phyloP scores from a whole-genome alignment of 2,888 invertebrate genomes.

The Scaptomyza cyrtandrae region DNA sequence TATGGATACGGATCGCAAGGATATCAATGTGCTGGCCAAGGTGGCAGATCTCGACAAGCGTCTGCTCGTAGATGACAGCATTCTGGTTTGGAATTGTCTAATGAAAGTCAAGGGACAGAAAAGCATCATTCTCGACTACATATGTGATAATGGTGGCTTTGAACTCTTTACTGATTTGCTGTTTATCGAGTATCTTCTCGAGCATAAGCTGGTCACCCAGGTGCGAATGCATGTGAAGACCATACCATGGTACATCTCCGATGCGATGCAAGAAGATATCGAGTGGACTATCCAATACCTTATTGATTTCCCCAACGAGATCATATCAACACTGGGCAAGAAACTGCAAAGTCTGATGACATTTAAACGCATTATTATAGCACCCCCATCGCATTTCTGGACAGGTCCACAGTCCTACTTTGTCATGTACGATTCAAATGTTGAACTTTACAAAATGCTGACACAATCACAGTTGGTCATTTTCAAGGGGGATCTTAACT shows the following conservation, averaged over 20 bases:
- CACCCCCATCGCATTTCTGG: slow-evolving; percentile 91
- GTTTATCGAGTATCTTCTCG: slow-evolving; percentile 92
- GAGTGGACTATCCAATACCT: slow-evolving; percentile 87
- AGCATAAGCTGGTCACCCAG: slow-evolving; percentile 86
- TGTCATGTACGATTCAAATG: slow-evolving; percentile 89
- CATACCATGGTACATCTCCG: slow-evolving; percentile 98
- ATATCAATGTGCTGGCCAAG: slow-evolving; percentile 44
- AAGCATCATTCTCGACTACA: slow-evolving; percentile 88
- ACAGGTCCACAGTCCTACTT: slow-evolving; percentile 92
- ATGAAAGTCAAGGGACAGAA: slow-evolving; percentile 44
- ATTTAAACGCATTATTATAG: slow-evolving; percentile 83
- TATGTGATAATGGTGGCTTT: slow-evolving; percentile 97
- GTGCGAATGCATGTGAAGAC: slow-evolving; percentile 93
- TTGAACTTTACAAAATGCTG: slow-evolving; percentile 89
- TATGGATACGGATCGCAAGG: rapidly evolving
- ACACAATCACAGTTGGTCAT: slow-evolving; percentile 88
- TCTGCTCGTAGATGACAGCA: slow-evolving; percentile 88
- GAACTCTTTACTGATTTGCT: slow-evolving; percentile 96
- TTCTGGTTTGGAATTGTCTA: slow-evolving; percentile 86
- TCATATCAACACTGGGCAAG: slow-evolving; percentile 84
- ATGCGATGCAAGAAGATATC: slow-evolving; percentile 91
- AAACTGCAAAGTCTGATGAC: slow-evolving; percentile 87
- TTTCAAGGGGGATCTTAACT: slow-evolving; percentile 98
- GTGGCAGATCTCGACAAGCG: slow-evolving; percentile 86
- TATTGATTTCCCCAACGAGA: slow-evolving; percentile 70